Evolutionary conservation across 2,888 invertebrate species (phyloP), one percentile per base, ranked within the genome.

Genomic region (Phaonia tiefii): DNA sequence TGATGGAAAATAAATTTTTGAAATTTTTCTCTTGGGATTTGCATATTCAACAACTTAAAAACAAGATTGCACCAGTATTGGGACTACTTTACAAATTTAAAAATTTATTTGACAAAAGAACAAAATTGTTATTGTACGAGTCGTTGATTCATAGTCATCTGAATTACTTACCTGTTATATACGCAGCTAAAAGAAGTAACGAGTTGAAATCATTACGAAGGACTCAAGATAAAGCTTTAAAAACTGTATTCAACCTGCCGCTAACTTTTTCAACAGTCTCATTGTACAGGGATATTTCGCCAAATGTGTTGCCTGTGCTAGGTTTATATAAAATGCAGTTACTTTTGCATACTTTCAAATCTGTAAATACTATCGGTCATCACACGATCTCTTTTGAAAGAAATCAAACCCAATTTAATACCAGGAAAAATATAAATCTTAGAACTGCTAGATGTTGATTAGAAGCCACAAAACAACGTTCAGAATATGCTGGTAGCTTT

Each of bases 1-100:
- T 54, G 54, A 13, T 54, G 54, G 54, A 54, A 22, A 22, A 10
- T 22, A 54, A 54, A 11, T 54, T 22, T 22, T 54, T 54, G 54
- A 22, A 4, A 2, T 22, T 10, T 17, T 17, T 54, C 10, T 54
- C 2, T 17, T 54, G 54, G 54, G 22, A 54, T 10, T 2, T 11
- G 2, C 54, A 54, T 22, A 54, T 54, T 11, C 11, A 54, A 22
- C 7, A 54, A 22, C 1, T 54, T 5, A 54, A 22, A 22, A 10
- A 5, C 25, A 54, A 54, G 22, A 5, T 54, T 1, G 54, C 22
- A 10, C 22, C 54, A 22, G 54, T 22, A 54, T 10, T 54, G 1
- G 54, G 54, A 17, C 10, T 54, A 10, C 13, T 54, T 5, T 22
- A 54, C 1, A 54, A 54, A 54, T 54, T 5, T 13, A 54, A 22